Evolutionary conservation across 1,140 invertebrate genomes (phyloP).

Genomic region (Tetragnatha versicolor): DNA sequence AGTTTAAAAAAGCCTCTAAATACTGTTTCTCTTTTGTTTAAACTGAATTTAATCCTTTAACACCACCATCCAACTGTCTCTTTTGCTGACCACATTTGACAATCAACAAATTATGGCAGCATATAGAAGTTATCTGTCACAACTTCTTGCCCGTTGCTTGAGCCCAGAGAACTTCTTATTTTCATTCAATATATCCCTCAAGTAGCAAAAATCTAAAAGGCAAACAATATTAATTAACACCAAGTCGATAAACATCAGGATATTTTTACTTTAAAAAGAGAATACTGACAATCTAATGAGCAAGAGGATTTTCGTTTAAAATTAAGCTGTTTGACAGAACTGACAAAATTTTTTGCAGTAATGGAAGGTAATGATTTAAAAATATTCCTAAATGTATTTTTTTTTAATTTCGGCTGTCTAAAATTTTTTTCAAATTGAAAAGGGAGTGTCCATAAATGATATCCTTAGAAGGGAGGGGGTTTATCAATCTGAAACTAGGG

Average conservation of each 20-base stretch:
- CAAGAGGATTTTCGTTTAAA: too few species aligned
- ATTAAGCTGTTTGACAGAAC: too few species aligned
- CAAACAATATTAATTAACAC: neutral
- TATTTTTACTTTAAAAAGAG: too few species aligned
- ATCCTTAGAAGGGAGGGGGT: too few species aligned
- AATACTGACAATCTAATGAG: too few species aligned
- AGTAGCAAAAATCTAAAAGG: constrained; percentile 5
- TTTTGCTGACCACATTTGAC: neutral
- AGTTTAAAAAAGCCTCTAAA: constrained; percentile 44
- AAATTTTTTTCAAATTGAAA: too few species aligned
- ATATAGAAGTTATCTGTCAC: constrained; percentile 10
- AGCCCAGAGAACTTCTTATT: constrained; percentile 7
- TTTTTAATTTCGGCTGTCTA: too few species aligned
- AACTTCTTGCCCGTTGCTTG: constrained; percentile 4
- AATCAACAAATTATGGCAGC: neutral
- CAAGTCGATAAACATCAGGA: neutral
- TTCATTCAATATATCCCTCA: constrained; percentile 11
- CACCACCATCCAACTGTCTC: constrained; percentile 13
- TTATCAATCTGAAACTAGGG: too few species aligned
- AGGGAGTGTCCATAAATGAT: too few species aligned
- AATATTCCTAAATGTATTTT: too few species aligned
- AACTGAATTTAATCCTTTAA: constrained; percentile 30
- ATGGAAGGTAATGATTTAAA: too few species aligned
- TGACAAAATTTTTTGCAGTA: too few species aligned
- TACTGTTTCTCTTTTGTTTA: constrained; percentile 32